These are phyloP conservation scores for Sycophila texana DNA, from an alignment of 2,888 invertebrate species.

Conservation along the genomic window DNA sequence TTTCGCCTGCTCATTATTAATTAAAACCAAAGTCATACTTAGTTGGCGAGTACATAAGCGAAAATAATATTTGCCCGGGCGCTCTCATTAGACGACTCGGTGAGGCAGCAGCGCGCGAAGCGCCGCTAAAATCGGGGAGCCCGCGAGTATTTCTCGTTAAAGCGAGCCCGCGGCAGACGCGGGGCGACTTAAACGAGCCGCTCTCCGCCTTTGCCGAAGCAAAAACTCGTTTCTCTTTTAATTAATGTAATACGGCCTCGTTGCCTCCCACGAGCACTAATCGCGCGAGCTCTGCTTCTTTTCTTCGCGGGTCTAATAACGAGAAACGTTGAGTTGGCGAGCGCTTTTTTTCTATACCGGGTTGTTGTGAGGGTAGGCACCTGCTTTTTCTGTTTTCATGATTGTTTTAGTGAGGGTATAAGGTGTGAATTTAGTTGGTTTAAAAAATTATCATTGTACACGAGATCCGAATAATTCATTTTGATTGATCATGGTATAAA, in stretches of 20 bases:
- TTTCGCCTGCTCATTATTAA: constrained; percentile 72
- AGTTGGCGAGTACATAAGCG: constrained; percentile 74
- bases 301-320: too few species aligned
- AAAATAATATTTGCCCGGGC: constrained; percentile 74
- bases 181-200: constrained; percentile 68
- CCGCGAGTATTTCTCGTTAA: not conserved
- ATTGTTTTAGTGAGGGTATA: too few species aligned
- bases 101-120: constrained; percentile 61
- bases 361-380: too few species aligned
- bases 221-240: constrained; percentile 69
- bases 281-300: too few species aligned
- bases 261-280: too few species aligned
- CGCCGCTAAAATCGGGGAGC: constrained; percentile 39
- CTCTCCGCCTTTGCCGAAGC: constrained; percentile 57
- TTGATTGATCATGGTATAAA: too few species aligned
- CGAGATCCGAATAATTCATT: too few species aligned
- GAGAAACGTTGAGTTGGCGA: too few species aligned
- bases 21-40: constrained; percentile 74
- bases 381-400: too few species aligned
- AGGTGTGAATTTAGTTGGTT: too few species aligned
- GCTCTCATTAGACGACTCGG: constrained; percentile 74
- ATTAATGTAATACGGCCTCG: constrained; percentile 65
- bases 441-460: too few species aligned
- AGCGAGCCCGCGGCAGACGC: constrained; percentile 49
- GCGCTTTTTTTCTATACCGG: too few species aligned